phyloP scores from a whole-genome alignment of 2,113 vertebrate species.

The Rattus rattus region DNA sequence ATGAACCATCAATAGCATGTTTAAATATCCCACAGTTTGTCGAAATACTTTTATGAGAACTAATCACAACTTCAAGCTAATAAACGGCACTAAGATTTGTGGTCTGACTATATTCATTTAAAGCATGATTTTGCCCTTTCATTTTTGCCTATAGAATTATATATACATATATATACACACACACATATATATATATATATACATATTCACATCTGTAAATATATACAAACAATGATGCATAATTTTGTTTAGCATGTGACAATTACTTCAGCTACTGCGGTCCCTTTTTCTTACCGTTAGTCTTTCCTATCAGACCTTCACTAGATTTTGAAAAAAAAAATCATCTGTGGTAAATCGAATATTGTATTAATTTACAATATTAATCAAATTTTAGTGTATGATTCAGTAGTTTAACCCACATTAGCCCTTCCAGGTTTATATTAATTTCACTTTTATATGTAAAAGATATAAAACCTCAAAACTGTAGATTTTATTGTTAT shows the following conservation, averaged over 20 bases:
- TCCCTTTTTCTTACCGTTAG: neutral
- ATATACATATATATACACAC: neutral
- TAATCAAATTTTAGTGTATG: neutral
- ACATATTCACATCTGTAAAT: neutral
- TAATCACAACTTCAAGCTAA: slow-evolving; percentile 28
- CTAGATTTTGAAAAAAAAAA: neutral
- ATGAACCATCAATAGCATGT: neutral
- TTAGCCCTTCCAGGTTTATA: neutral
- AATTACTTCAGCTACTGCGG: neutral
- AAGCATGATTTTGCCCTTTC: neutral
- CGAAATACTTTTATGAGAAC: neutral
- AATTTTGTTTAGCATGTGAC: slow-evolving; percentile 1
- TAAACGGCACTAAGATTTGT: neutral
- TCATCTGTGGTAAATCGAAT: neutral
- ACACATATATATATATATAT: neutral
- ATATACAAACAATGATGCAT: neutral
- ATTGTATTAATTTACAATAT: neutral
- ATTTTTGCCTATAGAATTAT: neutral
- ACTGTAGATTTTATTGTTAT: neutral
- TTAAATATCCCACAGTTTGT: neutral
- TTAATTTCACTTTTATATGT: neutral
- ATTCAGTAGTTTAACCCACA: neutral
- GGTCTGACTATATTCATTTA: neutral
- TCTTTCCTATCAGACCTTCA: neutral
- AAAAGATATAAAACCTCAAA: neutral